phyloP scores from a whole-genome alignment of 2,888 invertebrate genomes.

The Nemurella pictetii region DNA sequence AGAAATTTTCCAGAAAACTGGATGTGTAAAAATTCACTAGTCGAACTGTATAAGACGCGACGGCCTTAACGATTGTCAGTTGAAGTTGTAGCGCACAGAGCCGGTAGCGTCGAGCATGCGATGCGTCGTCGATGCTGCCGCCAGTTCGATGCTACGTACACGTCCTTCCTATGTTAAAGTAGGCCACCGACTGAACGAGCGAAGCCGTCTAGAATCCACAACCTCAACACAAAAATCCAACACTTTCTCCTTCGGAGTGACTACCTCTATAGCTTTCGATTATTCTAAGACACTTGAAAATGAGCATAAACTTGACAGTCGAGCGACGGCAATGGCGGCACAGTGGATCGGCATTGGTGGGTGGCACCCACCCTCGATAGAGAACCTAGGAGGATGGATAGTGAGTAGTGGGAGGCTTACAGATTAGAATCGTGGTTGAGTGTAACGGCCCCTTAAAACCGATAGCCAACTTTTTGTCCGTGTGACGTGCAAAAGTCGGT shows the following conservation, averaged over 20 bases:
- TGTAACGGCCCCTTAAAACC: not conserved
- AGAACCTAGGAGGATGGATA: no score
- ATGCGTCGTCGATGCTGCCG: not conserved
- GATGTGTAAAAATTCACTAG: no score
- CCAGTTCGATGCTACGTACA: not conserved
- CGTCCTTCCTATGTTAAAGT: slow-evolving; percentile 38
- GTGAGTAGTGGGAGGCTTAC: no score
- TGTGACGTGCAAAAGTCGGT: not conserved
- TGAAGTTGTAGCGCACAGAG: no score
- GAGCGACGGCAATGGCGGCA: not conserved
- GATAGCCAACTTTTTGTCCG: not conserved
- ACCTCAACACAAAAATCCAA: slow-evolving; percentile 28
- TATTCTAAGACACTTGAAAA: slow-evolving; percentile 6
- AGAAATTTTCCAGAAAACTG: no score
- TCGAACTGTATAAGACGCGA: no score
- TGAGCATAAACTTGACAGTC: slow-evolving; percentile 13
- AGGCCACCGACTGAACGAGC: slow-evolving; percentile 35
- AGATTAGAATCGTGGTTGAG: no score
- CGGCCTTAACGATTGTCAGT: no score
- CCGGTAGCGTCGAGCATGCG: not conserved
- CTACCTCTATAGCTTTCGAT: slow-evolving; percentile 33
- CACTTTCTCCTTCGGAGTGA: slow-evolving; percentile 33
- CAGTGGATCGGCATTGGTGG: not conserved
- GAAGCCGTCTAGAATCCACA: not conserved
- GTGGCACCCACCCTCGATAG: not conserved